Base-by-base conservation (phyloP, 2,888 invertebrate genomes). In the Sphecodes monilicornis region DNA sequence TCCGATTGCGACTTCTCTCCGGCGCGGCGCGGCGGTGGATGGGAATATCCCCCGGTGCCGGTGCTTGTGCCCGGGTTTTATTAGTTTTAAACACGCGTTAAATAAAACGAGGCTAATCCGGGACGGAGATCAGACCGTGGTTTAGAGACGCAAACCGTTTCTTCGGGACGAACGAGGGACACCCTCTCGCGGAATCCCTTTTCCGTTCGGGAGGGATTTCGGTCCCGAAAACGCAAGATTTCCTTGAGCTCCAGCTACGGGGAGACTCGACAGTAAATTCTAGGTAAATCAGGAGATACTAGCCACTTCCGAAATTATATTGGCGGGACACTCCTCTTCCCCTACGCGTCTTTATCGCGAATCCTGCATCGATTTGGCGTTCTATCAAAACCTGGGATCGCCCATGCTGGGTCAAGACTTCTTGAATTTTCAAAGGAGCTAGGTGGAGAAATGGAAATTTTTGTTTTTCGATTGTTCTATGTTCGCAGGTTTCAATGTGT, bases 81-180 rank as follows among this genome's bases (percentile, higher is more conserved):
- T 94, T 92, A 94, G 93, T 94, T 94, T 94, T 94, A 94, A 94
- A 94, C 94, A 94, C 93, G 93, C 94, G 92, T 94, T 94, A 94
- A 94, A 94, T 94, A 94, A 94, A 94, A 93, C 92, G 91, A 89
- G 91, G 90, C 92, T 93, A 92, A 94, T 92, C 92, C 89, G 82
- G 66, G 80, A 88, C 78, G 84, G 85, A 92, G 92, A 93, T 93
- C 92, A 91, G 92, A 89, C 90, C 87, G 88, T 88, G 92, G 91
- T 93, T 94, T 91, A 91, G 83, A 82, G 70, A 88, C 89, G 90
- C 76, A 86, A 84, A 85, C 76, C 86, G 50, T 50, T 87, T 84
- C 86, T 71, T 82, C 41, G 73, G 80, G 84, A 77, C 54, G 82
- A 72, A 69, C 26, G 41, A 71, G 80, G 77, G 83, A 80, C 69